Conservation (phyloP, 2,888 invertebrate species). For the Phoenoteleia sp. region DNA sequence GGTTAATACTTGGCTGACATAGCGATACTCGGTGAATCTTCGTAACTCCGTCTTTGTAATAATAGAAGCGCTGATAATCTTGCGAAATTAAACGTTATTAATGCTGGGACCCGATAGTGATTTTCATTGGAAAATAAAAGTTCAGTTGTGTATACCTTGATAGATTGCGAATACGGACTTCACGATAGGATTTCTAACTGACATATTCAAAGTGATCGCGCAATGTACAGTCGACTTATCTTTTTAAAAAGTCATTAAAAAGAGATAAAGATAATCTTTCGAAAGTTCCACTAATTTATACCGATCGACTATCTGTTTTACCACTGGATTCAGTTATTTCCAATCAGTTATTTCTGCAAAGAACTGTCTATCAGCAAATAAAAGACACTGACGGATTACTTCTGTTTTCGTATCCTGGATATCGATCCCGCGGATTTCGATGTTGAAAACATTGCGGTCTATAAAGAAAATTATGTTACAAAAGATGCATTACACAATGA, state of each 20-base stretch:
- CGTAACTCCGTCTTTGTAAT: not conserved
- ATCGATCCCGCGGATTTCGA: constrained; percentile 28
- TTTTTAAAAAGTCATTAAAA: constrained; percentile 65
- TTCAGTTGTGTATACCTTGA: not conserved
- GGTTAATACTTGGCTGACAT: not conserved
- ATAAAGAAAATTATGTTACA: constrained; percentile 17
- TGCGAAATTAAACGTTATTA: not conserved
- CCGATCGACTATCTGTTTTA: constrained; percentile 59
- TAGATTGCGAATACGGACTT: constrained; percentile 29
- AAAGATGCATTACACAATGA: not conserved
- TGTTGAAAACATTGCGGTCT: constrained; percentile 37
- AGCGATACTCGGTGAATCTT: not conserved
- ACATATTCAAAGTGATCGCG: constrained; percentile 42
- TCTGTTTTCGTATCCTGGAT: constrained; percentile 31
- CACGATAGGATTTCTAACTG: constrained; percentile 29
- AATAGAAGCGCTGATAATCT: not conserved
- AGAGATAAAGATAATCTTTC: constrained; percentile 58
- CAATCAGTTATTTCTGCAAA: constrained; percentile 43
- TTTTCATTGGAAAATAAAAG: constrained; percentile 28
- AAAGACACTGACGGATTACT: constrained; percentile 42
- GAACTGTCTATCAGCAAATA: constrained; percentile 40
- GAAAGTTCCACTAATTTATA: constrained; percentile 57
- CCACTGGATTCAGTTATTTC: constrained; percentile 42
- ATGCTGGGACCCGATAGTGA: not conserved
- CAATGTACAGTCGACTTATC: constrained; percentile 41